A percentile compares a stretch with the other conserved stretches of the same genome.
Conservation (phyloP, 2,113 vertebrate species). For the Nansenia antarctica region DNA sequence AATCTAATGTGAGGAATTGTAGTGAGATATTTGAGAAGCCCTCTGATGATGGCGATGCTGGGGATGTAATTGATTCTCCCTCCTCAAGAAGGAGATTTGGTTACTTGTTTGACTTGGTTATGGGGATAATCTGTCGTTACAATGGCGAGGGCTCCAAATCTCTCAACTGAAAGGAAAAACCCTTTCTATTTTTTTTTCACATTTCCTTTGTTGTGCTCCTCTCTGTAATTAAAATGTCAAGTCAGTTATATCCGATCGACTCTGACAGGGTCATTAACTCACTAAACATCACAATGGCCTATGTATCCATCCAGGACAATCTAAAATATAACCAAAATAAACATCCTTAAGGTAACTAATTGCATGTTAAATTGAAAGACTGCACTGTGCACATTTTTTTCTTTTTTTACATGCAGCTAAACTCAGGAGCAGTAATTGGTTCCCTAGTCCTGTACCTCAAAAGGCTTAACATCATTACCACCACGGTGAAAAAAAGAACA, state of each 20-base stretch:
- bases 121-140: conserved; percentile 59
- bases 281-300: conserved; percentile 21
- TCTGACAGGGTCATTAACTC: conserved; percentile 18
- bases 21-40: conserved; percentile 41
- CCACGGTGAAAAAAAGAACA: conserved; percentile 33
- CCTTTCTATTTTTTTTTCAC: conserved; percentile 23
- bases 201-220: background rate
- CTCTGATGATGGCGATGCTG: conserved; percentile 47
- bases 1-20: conserved; percentile 50
- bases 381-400: conserved; percentile 35
- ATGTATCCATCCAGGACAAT: conserved; percentile 30
- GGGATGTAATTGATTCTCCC: conserved; percentile 53
- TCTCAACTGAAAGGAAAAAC: conserved; percentile 35
- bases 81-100: conserved; percentile 42
- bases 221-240: conserved; percentile 44
- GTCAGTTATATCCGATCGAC: conserved; percentile 31
- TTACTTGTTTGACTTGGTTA: conserved; percentile 61
- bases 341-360: conserved; percentile 31
- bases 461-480: conserved; percentile 58
- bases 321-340: conserved; percentile 15
- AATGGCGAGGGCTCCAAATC: conserved; percentile 35
- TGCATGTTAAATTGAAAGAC: conserved; percentile 41
- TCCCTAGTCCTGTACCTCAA: conserved; percentile 53
- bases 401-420: conserved; percentile 30
- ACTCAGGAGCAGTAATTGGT: conserved; percentile 54